phyloP scores from a whole-genome alignment of 2,113 vertebrate species.

The Cervus canadensis region DNA sequence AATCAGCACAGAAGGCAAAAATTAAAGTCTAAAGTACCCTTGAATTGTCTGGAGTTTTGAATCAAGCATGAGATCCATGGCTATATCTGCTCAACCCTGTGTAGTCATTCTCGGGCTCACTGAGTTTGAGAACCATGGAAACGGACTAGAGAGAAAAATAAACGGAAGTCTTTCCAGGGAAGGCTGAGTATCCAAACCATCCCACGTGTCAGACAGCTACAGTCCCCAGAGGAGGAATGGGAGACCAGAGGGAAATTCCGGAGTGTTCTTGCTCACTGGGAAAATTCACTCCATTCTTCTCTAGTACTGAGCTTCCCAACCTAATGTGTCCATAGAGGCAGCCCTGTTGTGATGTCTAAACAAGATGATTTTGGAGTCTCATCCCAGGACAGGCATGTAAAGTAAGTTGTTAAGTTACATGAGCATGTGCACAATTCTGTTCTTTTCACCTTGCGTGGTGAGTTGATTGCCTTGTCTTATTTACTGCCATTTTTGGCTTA shows the following conservation, averaged over 20 bases:
- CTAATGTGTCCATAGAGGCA: not conserved
- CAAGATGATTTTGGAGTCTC: not conserved
- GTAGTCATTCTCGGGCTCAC: not conserved
- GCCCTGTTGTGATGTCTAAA: not conserved
- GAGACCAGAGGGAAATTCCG: not conserved
- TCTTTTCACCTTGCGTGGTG: rapidly evolving
- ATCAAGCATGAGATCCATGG: not conserved
- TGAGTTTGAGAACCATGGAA: not conserved
- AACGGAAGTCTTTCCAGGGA: not conserved
- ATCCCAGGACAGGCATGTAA: not conserved
- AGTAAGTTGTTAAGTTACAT: not conserved
- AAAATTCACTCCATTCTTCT: not conserved
- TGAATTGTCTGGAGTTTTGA: not conserved
- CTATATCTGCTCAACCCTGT: not conserved
- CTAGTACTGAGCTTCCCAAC: not conserved
- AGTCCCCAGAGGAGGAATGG: rapidly evolving
- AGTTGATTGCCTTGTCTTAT: not conserved
- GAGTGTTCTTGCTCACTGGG: not conserved
- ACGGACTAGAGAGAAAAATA: not conserved
- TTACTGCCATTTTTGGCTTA: not conserved
- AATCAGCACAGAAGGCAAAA: not conserved
- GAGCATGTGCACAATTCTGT: rapidly evolving
- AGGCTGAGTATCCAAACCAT: not conserved
- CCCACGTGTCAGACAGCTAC: rapidly evolving
- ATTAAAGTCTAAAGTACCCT: not conserved